Base-by-base conservation (phyloP, 2,797 vertebrate species). In the Phataginus tetradactyla region DNA sequence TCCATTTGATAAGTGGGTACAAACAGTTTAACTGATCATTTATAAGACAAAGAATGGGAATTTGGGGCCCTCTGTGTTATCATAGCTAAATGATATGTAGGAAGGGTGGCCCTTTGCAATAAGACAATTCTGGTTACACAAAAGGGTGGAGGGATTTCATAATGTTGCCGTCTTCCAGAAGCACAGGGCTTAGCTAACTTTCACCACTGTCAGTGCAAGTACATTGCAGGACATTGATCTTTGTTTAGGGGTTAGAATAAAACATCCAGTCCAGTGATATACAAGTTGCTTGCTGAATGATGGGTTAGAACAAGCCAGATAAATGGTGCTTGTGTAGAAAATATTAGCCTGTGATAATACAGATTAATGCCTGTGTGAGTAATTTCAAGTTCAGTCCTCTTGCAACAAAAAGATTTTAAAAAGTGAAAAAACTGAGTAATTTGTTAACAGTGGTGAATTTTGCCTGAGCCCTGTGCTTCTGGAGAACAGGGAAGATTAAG, bases 261-360 rank as follows among this genome's bases (percentile, higher is more conserved):
- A 49, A 21, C 17, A 2, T 55, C 23, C 39, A 88, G 27, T 45
- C 27, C n/a, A 57, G 32, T 78, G 20, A 63, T 75, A 57, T 15
- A 3, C 69, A 96, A 96, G 39, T 72, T 93, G 21, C 20, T 81
- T 88, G 13, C 12, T 96, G 34, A 92, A 84, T 94, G 37, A 55
- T 78, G 17, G 3, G 17, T 94, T 85, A 42, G 27, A 96, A 94
- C 5, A 80, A 80, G 34, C 20, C 71, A 77, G 61, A 88, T 61
- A 91, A 91, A 81, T 86, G 5, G 25, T 91, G n/a, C 32, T 72
- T 91, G 27, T 21, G 7, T 61, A 91, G 42, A 91, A 94, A 95
- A 72, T 91, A 91, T 86, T 78, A 51, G 4, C 42, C 68, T 68
- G 5, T 91, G 23, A 25, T n/a, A 32, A 71, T 92, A 59, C 17